These are phyloP conservation scores for Lochmaea capreae DNA, from an alignment of 2,888 invertebrate genomes.

Conservation along the genomic window DNA sequence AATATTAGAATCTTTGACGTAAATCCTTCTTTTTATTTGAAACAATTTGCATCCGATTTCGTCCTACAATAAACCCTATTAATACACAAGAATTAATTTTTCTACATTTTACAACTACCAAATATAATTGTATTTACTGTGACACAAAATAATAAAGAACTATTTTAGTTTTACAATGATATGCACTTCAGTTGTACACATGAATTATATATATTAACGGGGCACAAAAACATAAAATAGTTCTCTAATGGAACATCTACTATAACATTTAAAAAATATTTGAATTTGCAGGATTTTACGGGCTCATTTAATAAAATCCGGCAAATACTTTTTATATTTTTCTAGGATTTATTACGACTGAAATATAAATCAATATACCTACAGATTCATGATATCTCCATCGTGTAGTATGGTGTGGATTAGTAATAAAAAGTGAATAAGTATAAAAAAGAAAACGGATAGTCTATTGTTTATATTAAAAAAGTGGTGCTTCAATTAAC, in stretches of 20 bases:
- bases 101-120: neutral
- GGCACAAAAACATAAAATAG: conserved; percentile 18
- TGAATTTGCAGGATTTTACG: conserved; percentile 55
- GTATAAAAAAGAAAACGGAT: too few species aligned
- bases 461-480: too few species aligned
- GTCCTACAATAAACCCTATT: too few species aligned
- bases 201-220: neutral
- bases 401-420: too few species aligned
- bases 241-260: conserved; percentile 24
- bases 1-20: too few species aligned
- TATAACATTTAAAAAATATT: conserved; percentile 4
- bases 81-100: neutral
- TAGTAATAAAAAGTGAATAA: too few species aligned
- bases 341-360: neutral
- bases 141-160: neutral
- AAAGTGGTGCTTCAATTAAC: too few species aligned
- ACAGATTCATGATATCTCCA: too few species aligned
- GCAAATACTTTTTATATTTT: neutral
- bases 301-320: conserved; percentile 53
- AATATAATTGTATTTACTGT: neutral
- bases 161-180: conserved; percentile 10
- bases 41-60: too few species aligned
- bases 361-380: neutral
- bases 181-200: conserved; percentile 9
- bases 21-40: too few species aligned